These are phyloP conservation scores for Emys orbicularis DNA, from an alignment of 2,797 vertebrate species.

Conservation along the genomic window DNA sequence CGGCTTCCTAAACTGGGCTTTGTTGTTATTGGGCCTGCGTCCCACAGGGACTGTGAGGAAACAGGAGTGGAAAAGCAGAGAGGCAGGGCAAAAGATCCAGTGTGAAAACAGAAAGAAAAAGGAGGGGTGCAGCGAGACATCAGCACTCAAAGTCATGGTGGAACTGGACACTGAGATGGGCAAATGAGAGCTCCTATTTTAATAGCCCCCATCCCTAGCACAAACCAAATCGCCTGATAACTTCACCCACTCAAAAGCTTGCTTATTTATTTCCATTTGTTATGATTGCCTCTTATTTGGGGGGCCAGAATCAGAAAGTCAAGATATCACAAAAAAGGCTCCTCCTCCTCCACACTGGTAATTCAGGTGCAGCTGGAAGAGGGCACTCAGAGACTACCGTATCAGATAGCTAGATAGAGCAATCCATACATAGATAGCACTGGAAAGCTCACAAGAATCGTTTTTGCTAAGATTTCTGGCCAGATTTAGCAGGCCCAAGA, in stretches of 20 bases:
- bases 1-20: too few relatives aligned
- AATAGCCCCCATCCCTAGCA: neutral
- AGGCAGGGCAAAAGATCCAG: neutral
- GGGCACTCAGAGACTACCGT: too few relatives aligned
- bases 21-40: too few relatives aligned
- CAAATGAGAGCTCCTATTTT: neutral
- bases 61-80: neutral
- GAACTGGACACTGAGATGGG: too few relatives aligned
- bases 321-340: too few relatives aligned
- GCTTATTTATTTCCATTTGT: neutral
- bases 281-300: neutral
- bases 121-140: neutral
- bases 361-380: too few relatives aligned
- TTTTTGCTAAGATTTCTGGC: neutral
- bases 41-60: neutral
- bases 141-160: neutral
- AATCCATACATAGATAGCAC: too few relatives aligned
- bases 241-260: neutral
- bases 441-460: neutral
- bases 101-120: neutral
- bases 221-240: neutral
- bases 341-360: too few relatives aligned
- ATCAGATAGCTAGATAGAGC: too few relatives aligned
- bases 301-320: too few relatives aligned
- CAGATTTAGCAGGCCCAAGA: neutral